These are phyloP conservation scores for Diuraphis noxia DNA, from an alignment of 1,140 invertebrate species.

Conservation along the genomic window DNA sequence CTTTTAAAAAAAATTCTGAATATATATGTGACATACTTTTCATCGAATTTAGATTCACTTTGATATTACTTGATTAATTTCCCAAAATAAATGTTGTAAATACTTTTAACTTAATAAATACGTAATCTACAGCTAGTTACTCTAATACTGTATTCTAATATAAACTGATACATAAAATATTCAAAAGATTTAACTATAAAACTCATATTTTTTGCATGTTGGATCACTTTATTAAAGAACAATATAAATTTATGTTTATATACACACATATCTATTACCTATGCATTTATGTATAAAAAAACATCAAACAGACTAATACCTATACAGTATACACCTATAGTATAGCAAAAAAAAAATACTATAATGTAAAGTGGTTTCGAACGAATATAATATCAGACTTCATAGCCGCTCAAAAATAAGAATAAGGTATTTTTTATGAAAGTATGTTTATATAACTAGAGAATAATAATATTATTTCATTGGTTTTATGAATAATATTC, in stretches of 20 bases:
- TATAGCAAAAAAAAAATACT: not conserved
- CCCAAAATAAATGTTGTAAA: not conserved
- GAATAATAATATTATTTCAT: not conserved
- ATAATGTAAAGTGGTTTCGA: not conserved
- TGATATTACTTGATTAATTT: not conserved
- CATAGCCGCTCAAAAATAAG: not conserved
- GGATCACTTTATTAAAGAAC: not conserved
- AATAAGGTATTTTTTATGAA: too few relatives aligned
- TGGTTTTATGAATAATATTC: not conserved
- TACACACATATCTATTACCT: not conserved
- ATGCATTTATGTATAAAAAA: not conserved
- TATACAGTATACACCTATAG: too few relatives aligned
- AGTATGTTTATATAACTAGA: not conserved
- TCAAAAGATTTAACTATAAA: not conserved
- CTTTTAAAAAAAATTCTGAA: not conserved
- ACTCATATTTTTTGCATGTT: not conserved
- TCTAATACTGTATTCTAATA: not conserved
- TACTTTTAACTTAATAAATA: not conserved
- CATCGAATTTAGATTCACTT: not conserved
- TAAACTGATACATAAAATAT: not conserved
- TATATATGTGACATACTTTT: not conserved
- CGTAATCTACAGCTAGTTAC: not conserved
- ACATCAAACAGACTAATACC: constrained; percentile 3
- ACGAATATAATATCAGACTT: not conserved
- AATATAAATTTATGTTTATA: not conserved